These are phyloP conservation scores for Mamestra brassicae DNA, from an alignment of 2,888 invertebrate genomes.

Conservation along the genomic window DNA sequence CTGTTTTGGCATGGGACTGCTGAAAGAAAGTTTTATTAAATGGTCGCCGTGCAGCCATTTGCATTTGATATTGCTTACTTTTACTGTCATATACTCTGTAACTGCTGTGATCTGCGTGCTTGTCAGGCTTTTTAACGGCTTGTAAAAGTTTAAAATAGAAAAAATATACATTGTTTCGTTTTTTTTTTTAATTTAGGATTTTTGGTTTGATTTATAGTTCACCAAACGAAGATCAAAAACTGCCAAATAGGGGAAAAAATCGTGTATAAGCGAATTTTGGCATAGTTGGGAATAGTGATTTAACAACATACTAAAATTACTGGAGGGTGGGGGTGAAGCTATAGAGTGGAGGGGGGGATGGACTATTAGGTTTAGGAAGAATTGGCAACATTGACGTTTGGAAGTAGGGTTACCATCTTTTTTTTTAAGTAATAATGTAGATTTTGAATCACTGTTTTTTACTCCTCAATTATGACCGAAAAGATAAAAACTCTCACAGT, in stretches of 20 bases:
- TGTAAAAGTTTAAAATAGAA: conserved; percentile 19
- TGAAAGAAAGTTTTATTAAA: conserved; percentile 63
- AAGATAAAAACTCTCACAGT: too few species aligned
- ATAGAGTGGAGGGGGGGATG: too few species aligned
- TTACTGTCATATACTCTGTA: conserved; percentile 69
- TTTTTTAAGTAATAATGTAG: too few species aligned
- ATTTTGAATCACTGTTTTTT: too few species aligned
- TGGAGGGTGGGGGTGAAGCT: too few species aligned
- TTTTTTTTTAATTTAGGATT: not conserved
- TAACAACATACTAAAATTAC: too few species aligned
- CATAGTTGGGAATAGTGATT: too few species aligned
- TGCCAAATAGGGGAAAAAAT: too few species aligned
- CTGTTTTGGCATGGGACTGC: conserved; percentile 73
- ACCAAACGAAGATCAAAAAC: too few species aligned
- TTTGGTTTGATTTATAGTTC: not conserved
- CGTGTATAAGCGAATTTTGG: too few species aligned
- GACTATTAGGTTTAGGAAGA: not conserved
- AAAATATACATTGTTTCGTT: not conserved
- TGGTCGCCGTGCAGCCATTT: conserved; percentile 68
- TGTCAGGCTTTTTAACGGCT: not conserved
- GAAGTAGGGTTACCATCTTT: too few species aligned
- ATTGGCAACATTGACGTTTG: not conserved
- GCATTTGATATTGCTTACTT: conserved; percentile 61
- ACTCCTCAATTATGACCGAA: too few species aligned
- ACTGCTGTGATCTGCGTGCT: conserved; percentile 4